Evolutionary conservation across 2,888 invertebrate genomes (phyloP).

Genomic region (Lucinisca nassula): DNA sequence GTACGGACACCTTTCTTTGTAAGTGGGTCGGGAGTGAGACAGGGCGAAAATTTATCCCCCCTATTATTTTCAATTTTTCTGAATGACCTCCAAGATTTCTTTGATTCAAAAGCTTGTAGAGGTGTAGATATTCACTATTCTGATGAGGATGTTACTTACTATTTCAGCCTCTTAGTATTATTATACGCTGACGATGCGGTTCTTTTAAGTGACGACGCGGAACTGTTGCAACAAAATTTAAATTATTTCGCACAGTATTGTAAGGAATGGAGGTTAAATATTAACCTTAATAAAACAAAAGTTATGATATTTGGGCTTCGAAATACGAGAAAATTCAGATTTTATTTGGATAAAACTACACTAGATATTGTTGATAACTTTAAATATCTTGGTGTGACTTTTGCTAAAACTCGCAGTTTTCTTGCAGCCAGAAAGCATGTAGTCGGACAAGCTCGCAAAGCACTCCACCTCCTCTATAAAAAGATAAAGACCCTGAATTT

Average conservation of each 20-base stretch:
- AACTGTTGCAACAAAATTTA: constrained; percentile 33
- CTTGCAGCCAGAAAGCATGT: background rate
- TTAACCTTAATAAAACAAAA: constrained; percentile 47
- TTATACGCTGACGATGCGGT: constrained; percentile 60
- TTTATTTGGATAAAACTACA: background rate
- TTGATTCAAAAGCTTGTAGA: background rate
- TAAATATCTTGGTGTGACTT: constrained; percentile 4
- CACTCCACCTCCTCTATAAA: background rate
- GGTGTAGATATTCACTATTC: background rate
- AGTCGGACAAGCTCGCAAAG: background rate
- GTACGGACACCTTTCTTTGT: background rate
- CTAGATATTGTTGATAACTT: background rate
- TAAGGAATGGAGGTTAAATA: constrained; percentile 40
- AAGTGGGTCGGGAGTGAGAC: constrained; percentile 24
- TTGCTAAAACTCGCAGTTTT: constrained; percentile 1
- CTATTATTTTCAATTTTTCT: constrained; percentile 34
- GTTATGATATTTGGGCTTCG: constrained; percentile 32
- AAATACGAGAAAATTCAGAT: background rate
- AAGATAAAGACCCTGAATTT: background rate
- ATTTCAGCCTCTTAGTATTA: constrained; percentile 36
- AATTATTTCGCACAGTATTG: constrained; percentile 44
- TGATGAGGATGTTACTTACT: background rate
- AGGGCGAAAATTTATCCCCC: constrained; percentile 38
- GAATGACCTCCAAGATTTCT: constrained; percentile 27
- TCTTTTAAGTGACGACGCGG: constrained; percentile 22